A percentile compares a stretch with the other conserved stretches of the same genome.
Conservation (phyloP, 2,797 vertebrate genomes). For the Gymnopithys bicolor region DNA sequence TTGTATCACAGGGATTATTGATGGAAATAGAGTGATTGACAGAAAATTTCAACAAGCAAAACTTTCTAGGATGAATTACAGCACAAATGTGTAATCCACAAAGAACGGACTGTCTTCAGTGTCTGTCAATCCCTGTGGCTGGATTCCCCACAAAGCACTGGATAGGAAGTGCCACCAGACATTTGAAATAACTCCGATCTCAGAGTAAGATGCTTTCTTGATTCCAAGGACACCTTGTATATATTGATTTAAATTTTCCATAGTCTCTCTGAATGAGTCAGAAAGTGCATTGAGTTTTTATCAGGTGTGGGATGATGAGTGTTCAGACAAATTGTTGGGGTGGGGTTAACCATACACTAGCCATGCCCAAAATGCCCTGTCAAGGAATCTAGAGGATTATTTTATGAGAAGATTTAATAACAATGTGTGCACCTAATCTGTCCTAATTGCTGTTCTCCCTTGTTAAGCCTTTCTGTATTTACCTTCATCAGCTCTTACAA, state of each 20-base stretch:
- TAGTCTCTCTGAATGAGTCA: neutral
- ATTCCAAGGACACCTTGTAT: neutral
- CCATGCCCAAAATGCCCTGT: neutral
- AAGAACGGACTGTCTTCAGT: neutral
- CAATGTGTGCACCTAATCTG: neutral
- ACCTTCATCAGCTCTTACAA: neutral
- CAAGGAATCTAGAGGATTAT: neutral
- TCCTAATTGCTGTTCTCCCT: neutral
- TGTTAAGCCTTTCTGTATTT: neutral
- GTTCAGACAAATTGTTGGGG: neutral
- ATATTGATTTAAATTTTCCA: neutral
- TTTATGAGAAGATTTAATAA: neutral
- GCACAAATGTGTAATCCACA: neutral
- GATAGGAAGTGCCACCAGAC: neutral
- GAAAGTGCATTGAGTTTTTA: neutral
- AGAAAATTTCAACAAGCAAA: neutral
- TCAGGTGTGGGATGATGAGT: rapidly evolving
- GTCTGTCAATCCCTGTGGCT: neutral
- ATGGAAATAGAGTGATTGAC: neutral
- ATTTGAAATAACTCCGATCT: neutral
- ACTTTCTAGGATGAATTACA: neutral
- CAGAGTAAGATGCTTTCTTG: neutral
- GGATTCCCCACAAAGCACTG: neutral
- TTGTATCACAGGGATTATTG: neutral
- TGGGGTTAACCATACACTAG: neutral